Conservation (phyloP, 2,113 vertebrate genomes). For the Herpetotheres cachinnans region DNA sequence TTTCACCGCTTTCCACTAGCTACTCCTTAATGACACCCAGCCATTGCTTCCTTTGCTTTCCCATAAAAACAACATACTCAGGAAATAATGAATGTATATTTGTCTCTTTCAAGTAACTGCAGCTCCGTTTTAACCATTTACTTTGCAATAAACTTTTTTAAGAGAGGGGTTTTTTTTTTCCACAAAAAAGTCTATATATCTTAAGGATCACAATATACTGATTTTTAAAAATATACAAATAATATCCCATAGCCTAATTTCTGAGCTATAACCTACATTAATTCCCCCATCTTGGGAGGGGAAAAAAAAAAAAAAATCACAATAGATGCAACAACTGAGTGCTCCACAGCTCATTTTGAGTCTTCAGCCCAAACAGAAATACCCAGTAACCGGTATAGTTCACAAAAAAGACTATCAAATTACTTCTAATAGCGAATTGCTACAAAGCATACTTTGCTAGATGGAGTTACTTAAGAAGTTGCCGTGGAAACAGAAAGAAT, state of each 20-base stretch:
- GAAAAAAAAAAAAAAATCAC: not conserved
- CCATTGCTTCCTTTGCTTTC: conserved; percentile 48
- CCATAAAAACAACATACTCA: conserved; percentile 45
- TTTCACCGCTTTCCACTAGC: conserved; percentile 40
- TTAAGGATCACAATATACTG: not conserved
- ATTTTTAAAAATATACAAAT: not conserved
- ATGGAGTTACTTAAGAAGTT: not conserved
- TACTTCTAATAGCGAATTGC: not conserved
- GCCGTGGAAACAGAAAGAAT: not conserved
- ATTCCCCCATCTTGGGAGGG: not conserved
- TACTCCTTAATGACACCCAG: conserved; percentile 56
- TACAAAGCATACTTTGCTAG: conserved; percentile 14
- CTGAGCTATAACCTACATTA: not conserved
- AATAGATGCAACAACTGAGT: not conserved
- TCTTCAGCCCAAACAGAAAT: conserved; percentile 5
- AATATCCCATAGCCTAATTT: not conserved
- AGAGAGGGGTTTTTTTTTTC: not conserved
- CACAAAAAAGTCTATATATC: not conserved
- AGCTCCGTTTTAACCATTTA: conserved; percentile 35
- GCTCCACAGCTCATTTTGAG: not conserved
- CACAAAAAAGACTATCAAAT: not conserved
- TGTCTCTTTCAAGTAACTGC: conserved; percentile 66
- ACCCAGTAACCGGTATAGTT: not conserved
- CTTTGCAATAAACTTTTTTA: conserved; percentile 56
- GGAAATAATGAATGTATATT: conserved; percentile 56